Conservation (phyloP, 1,140 invertebrate genomes). For the Ceratoteleas bidentatus region DNA sequence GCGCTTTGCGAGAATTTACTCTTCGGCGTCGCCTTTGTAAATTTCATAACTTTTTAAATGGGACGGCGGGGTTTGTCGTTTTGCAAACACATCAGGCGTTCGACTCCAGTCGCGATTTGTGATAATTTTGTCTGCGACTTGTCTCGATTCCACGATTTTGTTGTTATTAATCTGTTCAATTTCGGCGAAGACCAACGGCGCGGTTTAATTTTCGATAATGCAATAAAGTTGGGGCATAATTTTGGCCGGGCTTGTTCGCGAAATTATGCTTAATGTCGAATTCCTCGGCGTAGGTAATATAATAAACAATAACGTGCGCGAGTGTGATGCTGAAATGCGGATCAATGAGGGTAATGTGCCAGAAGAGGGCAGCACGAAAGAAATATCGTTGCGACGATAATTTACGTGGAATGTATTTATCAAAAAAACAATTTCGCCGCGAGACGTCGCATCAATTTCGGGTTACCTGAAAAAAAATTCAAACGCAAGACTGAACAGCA, state of each 20-base stretch:
- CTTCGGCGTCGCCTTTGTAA: slow-evolving; percentile 12
- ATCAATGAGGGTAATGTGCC: too few species aligned
- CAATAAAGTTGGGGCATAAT: background rate
- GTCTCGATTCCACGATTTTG: too few species aligned
- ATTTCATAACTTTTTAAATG: slow-evolving; percentile 9
- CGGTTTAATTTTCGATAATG: background rate
- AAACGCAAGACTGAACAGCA: too few species aligned
- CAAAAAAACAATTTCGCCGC: too few species aligned
- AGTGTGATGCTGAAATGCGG: background rate
- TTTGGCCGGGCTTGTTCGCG: background rate
- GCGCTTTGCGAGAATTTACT: slow-evolving; percentile 12
- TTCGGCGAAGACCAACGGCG: background rate
- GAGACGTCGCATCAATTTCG: too few species aligned
- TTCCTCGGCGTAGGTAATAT: background rate
- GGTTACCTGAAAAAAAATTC: too few species aligned
- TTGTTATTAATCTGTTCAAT: background rate
- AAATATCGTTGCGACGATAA: too few species aligned
- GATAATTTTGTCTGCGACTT: too few species aligned
- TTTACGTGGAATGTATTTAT: too few species aligned
- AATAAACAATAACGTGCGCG: background rate
- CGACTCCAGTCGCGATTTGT: too few species aligned
- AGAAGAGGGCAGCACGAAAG: too few species aligned
- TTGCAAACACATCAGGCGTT: background rate
- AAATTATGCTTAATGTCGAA: background rate
- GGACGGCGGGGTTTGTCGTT: background rate